Percentiles rank a stretch among this genome's conserved stretches.
Evolutionary conservation across 2,888 invertebrate genomes (phyloP).

Genomic region (Ophion costatus): DNA sequence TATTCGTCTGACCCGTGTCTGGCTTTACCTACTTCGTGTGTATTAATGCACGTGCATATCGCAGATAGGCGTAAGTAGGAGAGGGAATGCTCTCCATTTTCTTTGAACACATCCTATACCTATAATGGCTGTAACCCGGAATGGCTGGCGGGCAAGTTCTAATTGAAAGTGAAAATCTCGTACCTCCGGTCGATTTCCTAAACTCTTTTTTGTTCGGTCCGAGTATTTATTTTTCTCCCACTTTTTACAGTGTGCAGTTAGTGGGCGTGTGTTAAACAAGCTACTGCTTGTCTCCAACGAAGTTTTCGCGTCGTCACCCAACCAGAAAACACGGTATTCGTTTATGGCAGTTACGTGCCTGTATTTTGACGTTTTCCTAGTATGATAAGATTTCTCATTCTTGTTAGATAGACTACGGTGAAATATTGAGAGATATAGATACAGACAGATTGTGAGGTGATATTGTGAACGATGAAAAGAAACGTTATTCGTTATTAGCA

Average conservation of each 20-base stretch:
- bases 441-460: conserved; percentile 59
- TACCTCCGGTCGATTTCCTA: background rate
- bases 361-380: background rate
- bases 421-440: conserved; percentile 49
- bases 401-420: conserved; percentile 22
- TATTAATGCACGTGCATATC: conserved; percentile 1
- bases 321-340: background rate
- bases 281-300: background rate
- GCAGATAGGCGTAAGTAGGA: background rate
- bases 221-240: background rate
- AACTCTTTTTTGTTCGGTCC: background rate
- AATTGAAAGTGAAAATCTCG: conserved; percentile 2
- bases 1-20: conserved; percentile 62
- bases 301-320: background rate
- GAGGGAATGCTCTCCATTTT: background rate
- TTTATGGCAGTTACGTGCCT: conserved; percentile 2
- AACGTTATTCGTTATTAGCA: conserved; percentile 54
- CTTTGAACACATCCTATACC: background rate
- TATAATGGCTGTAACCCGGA: background rate
- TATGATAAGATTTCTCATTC: background rate
- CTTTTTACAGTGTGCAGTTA: background rate
- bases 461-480: conserved; percentile 57
- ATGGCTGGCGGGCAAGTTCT: background rate
- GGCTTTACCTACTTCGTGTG: conserved; percentile 32
- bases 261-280: conserved; percentile 4